These are phyloP conservation scores for Danio aesculapii DNA, from an alignment of 2,797 vertebrate species.

Conservation along the genomic window DNA sequence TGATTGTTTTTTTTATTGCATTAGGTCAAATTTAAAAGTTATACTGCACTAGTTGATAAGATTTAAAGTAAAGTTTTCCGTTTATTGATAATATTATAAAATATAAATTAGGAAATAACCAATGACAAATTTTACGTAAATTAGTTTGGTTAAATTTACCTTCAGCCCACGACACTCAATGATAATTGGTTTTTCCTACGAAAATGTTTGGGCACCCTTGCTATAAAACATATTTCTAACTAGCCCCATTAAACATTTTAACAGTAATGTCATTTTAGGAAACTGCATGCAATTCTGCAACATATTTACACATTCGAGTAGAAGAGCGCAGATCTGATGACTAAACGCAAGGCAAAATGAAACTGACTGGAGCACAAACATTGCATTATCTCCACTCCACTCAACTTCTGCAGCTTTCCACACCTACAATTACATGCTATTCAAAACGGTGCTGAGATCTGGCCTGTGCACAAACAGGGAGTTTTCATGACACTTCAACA, in stretches of 20 bases:
- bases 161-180: too few species aligned
- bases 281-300: background rate
- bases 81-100: too few species aligned
- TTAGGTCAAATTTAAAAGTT: too few species aligned
- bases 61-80: too few species aligned
- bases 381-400: constrained; percentile 22
- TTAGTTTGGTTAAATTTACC: too few species aligned
- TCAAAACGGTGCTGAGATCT: constrained; percentile 8
- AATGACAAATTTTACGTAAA: too few species aligned
- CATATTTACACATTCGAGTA: background rate
- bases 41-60: too few species aligned
- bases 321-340: background rate
- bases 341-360: background rate
- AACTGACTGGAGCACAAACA: constrained; percentile 1
- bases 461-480: background rate
- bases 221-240: background rate
- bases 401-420: constrained; percentile 12
- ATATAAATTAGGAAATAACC: too few species aligned
- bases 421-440: constrained; percentile 26
- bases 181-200: too few species aligned
- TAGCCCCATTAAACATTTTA: background rate
- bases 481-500: constrained; percentile 14
- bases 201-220: too few species aligned
- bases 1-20: too few species aligned
- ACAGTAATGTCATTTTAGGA: background rate